A percentile compares a stretch with the other conserved stretches of the same genome.
phyloP scores from a whole-genome alignment of 2,888 invertebrate genomes.

The Crocallis elinguaria region DNA sequence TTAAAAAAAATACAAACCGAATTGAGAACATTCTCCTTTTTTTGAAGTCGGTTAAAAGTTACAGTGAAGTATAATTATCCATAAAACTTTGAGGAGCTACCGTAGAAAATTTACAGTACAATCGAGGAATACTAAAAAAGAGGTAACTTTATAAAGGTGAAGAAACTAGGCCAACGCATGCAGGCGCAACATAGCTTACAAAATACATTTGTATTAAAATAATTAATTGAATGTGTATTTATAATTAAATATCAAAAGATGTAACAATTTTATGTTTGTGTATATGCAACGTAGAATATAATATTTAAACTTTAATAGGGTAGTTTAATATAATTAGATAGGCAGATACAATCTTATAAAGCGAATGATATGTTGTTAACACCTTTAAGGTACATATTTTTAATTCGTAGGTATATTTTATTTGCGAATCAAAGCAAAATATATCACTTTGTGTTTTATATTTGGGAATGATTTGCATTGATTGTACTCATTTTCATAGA shows the following conservation, averaged over 20 bases:
- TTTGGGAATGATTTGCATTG: conserved; percentile 56
- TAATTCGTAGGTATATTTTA: conserved; percentile 35
- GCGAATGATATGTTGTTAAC: conserved; percentile 83
- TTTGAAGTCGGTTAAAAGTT: no score
- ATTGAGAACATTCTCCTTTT: no score
- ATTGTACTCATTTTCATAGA: conserved; percentile 38
- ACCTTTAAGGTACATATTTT: conserved; percentile 61
- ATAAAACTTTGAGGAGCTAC: no score
- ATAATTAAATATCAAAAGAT: conserved; percentile 36
- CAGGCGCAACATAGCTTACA: conserved; percentile 34
- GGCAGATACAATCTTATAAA: conserved; percentile 75
- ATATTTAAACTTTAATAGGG: conserved; percentile 57
- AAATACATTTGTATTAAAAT: conserved; percentile 40
- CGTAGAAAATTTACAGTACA: not conserved
- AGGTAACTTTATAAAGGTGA: conserved; percentile 11
- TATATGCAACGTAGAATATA: conserved; percentile 63
- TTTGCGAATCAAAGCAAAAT: conserved; percentile 59
- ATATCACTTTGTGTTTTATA: conserved; percentile 64
- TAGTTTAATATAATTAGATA: conserved; percentile 47
- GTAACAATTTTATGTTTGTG: conserved; percentile 35
- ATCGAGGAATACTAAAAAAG: not conserved
- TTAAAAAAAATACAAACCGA: no score
- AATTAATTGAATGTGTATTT: conserved; percentile 34
- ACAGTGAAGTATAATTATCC: no score
- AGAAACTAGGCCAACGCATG: conserved; percentile 30